Conservation (phyloP, 92 coral and sea anemone genomes). For the Anthopleura xanthogrammica region DNA sequence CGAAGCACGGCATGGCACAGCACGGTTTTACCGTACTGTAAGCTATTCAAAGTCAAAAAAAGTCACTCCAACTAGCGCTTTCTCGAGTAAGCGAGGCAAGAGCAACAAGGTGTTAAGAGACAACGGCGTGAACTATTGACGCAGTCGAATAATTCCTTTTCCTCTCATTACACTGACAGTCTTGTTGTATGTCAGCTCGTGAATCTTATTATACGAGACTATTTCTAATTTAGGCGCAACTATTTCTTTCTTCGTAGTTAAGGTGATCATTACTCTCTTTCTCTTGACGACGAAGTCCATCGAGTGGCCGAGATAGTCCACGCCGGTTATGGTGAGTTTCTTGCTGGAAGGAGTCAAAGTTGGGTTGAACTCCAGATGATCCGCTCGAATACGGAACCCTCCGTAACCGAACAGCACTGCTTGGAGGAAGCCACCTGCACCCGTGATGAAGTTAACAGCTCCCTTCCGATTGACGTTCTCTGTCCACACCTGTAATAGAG, state of each 20-base stretch:
- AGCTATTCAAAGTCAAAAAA: too few species aligned
- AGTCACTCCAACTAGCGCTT: too few species aligned
- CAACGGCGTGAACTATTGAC: neutral
- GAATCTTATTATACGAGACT: slow-evolving; percentile 20
- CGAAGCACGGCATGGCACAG: too few species aligned
- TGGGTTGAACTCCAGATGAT: slow-evolving; percentile 61
- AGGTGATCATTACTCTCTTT: slow-evolving; percentile 43
- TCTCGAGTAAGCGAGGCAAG: too few species aligned
- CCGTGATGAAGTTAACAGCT: slow-evolving; percentile 83
- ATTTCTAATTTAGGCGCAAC: slow-evolving; percentile 67
- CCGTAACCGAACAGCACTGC: slow-evolving; percentile 82
- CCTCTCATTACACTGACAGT: slow-evolving; percentile 40
- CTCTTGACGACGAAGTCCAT: slow-evolving; percentile 50
- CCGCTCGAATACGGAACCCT: slow-evolving; percentile 64
- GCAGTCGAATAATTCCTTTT: slow-evolving; percentile 55
- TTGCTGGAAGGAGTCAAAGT: slow-evolving; percentile 62
- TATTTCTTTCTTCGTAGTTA: slow-evolving; percentile 39
- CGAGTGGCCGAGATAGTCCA: slow-evolving; percentile 70
- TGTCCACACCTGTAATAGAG: slow-evolving; percentile 68
- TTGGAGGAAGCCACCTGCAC: slow-evolving; percentile 85
- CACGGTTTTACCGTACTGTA: too few species aligned
- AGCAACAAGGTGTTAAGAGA: neutral
- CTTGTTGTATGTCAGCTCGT: slow-evolving; percentile 31
- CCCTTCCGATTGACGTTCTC: slow-evolving; percentile 64
- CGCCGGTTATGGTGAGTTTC: slow-evolving; percentile 55